These are phyloP conservation scores for Plotosus lineatus DNA, from an alignment of 2,113 vertebrate species.

Conservation along the genomic window DNA sequence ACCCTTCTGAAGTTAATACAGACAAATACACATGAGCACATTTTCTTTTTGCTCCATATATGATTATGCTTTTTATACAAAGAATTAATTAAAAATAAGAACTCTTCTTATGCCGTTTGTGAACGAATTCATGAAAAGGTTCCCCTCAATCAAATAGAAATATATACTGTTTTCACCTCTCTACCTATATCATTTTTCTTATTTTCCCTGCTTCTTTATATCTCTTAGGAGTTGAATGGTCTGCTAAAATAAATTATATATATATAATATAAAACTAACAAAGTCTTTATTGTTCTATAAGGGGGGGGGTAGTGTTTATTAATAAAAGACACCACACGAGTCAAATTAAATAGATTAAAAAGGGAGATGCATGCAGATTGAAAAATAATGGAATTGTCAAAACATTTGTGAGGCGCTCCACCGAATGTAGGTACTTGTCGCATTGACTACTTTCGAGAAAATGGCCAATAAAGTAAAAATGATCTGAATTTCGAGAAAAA, in stretches of 20 bases:
- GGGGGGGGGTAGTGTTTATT: not conserved
- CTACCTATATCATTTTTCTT: not conserved
- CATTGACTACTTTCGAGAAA: too few relatives aligned
- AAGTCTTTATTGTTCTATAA: not conserved
- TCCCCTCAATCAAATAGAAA: too few relatives aligned
- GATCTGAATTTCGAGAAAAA: too few relatives aligned
- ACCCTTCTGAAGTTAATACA: not conserved
- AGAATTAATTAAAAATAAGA: too few relatives aligned
- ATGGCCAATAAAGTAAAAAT: too few relatives aligned
- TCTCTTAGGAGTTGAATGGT: not conserved
- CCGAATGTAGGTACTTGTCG: too few relatives aligned
- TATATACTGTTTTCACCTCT: not conserved
- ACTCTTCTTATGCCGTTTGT: not conserved
- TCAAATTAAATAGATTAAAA: not conserved
- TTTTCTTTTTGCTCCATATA: too few relatives aligned
- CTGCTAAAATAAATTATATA: not conserved
- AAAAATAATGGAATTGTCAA: not conserved
- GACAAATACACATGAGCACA: too few relatives aligned
- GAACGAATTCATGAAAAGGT: not conserved
- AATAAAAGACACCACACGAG: not conserved
- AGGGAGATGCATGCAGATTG: not conserved
- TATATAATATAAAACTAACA: not conserved
- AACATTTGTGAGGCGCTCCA: too few relatives aligned
- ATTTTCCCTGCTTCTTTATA: not conserved
- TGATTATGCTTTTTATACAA: too few relatives aligned